These are phyloP conservation scores for Lytechinus variegatus DNA, from an alignment of 35 echinoderm and acorn worm genomes.

Conservation along the genomic window DNA sequence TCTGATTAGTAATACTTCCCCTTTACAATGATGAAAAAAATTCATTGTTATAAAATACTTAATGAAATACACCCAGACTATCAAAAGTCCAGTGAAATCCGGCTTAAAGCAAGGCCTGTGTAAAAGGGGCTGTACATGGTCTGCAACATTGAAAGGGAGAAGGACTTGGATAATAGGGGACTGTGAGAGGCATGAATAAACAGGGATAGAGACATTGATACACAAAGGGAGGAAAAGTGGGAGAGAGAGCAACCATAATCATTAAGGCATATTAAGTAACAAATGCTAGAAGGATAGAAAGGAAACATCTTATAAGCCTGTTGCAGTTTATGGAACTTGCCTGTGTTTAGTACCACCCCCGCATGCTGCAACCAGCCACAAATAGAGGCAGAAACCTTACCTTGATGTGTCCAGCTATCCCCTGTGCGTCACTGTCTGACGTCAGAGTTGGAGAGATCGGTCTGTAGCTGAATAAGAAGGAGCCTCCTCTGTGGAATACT, in stretches of 20 bases:
- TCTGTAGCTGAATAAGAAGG: slow-evolving; percentile 34
- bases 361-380: slow-evolving; percentile 36
- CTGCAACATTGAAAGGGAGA: background rate
- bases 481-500: slow-evolving; percentile 20
- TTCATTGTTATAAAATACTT: too few species aligned
- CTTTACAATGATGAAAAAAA: too few species aligned
- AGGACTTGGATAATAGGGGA: background rate
- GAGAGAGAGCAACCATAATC: background rate
- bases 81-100: too few species aligned
- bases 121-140: too few species aligned
- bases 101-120: too few species aligned
- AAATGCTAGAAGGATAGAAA: background rate
- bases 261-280: slow-evolving; percentile 36
- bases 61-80: too few species aligned
- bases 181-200: background rate
- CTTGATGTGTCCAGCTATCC: slow-evolving; percentile 49
- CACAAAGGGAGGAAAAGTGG: slow-evolving; percentile 9
- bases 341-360: slow-evolving; percentile 46
- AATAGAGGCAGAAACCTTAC: slow-evolving; percentile 51
- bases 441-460: slow-evolving; percentile 24
- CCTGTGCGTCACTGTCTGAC: slow-evolving; percentile 53
- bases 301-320: slow-evolving; percentile 52
- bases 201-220: background rate
- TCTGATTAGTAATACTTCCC: too few species aligned
- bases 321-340: slow-evolving; percentile 52